A percentile compares a stretch with the other conserved stretches of the same genome.
Evolutionary conservation across 2,113 vertebrate species (phyloP).

Genomic region (Poecile atricapillus): DNA sequence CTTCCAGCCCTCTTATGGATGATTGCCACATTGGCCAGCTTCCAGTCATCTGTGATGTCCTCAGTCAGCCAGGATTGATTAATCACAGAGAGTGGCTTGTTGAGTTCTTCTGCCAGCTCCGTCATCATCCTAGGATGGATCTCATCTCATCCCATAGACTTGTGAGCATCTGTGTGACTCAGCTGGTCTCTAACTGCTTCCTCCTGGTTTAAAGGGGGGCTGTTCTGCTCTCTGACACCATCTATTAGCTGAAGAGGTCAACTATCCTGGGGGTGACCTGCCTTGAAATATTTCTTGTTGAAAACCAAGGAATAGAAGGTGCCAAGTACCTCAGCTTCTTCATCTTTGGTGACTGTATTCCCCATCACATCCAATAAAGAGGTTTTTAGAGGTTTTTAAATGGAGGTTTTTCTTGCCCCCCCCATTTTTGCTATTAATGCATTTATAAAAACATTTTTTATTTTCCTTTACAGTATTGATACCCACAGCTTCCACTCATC

Average conservation of each 20-base stretch:
- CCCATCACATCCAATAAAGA: fast-evolving
- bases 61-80: background rate
- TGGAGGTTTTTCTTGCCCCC: background rate
- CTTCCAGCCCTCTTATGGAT: background rate
- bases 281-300: background rate
- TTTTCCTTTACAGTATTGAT: background rate
- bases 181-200: background rate
- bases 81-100: fast-evolving
- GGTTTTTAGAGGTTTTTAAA: too few relatives aligned
- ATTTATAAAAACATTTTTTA: background rate
- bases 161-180: too few relatives aligned
- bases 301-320: background rate
- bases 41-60: background rate
- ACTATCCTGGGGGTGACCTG: background rate
- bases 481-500: background rate
- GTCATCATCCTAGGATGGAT: background rate
- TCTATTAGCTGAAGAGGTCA: background rate
- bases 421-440: background rate
- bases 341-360: background rate
- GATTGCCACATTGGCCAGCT: background rate
- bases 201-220: background rate
- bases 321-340: background rate
- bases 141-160: background rate
- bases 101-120: background rate
- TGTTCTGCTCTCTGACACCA: background rate